Conservation (phyloP, 1,140 invertebrate genomes). For the Drosophila subpulchrella region DNA sequence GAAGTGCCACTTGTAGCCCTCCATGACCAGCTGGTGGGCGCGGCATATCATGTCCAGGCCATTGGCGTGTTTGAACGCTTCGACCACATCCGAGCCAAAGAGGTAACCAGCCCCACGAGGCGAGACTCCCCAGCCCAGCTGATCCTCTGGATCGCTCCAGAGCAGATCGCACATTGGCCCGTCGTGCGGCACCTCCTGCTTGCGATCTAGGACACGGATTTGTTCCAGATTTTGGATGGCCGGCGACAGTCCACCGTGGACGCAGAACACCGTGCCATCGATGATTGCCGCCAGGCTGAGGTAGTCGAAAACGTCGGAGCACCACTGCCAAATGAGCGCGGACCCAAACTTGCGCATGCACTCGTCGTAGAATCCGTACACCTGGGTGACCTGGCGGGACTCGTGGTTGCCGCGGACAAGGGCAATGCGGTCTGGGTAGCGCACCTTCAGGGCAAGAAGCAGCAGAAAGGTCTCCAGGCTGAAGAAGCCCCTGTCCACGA, state of each 20-base stretch:
- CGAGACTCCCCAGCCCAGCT: background rate
- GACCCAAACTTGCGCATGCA: background rate
- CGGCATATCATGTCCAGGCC: background rate
- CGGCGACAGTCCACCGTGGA: background rate
- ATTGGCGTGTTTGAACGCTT: background rate
- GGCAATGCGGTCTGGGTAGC: background rate
- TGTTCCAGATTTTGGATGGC: background rate
- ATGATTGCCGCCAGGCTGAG: background rate
- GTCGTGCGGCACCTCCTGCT: background rate
- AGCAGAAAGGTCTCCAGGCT: background rate
- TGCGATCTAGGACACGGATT: background rate
- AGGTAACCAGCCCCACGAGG: background rate
- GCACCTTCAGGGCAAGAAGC: background rate
- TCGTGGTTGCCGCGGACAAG: slow-evolving; percentile 1
- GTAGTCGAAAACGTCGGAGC: background rate
- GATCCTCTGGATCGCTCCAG: background rate
- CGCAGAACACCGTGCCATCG: background rate
- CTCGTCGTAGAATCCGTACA: slow-evolving; percentile 1
- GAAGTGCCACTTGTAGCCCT: background rate
- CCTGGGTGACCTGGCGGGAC: background rate
- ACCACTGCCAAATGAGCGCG: background rate
- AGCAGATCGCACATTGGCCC: background rate
- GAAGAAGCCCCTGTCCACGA: background rate
- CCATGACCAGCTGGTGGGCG: slow-evolving; percentile 1
- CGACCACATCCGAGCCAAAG: background rate